Evolutionary conservation across 2,113 vertebrate species (phyloP), one percentile per base, ranked within the genome.

Genomic region (Emydura subglobosa): DNA sequence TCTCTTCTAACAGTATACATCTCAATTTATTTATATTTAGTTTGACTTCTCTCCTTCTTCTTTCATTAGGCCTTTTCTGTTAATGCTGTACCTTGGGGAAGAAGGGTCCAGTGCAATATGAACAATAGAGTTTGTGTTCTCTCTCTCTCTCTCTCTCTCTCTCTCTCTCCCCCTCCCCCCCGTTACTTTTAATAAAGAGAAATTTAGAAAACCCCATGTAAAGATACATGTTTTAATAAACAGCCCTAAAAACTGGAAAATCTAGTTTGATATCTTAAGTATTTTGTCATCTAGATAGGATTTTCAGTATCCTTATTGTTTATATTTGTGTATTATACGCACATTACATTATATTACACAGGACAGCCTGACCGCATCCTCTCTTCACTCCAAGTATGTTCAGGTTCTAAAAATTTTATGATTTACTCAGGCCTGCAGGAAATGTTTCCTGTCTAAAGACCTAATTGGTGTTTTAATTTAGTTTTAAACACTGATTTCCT

Each of bases 391-490:
- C 57, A 57, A 17, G 0, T 86, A 59, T 74, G 76, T 96, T 93
- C n/a, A 83, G 47, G 55, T 95, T 96, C 84, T 91, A 61, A 93
- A 79, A 7, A 94, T 96, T 91, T 98, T 96, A 79, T 96, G 80
- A 87, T 97, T 96, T 98, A 82, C 80, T 83, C 91, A 95, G 87
- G 47, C 57, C 91, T 91, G 5, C 85, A 91, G 92, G 95, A 95
- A 97, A 87, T 93, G 79, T 95, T 98, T 98, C 90, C 95, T 95
- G 79, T 93, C 89, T 96, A 82, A 95, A 95, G 92, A 91, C 85
- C 96, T 96, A 97, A 97, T 92, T 87, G 82, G 85, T 92, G 80
- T 94, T 89, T 97, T 97, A 96, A 96, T 97, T 90, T 94, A 92
- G 95, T 95, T 94, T 82, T 85, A 97, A 96, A 94, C 59, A 93